These are phyloP conservation scores for Campylomormyrus tamandua DNA, from an alignment of 2,113 vertebrate genomes.

Conservation along the genomic window DNA sequence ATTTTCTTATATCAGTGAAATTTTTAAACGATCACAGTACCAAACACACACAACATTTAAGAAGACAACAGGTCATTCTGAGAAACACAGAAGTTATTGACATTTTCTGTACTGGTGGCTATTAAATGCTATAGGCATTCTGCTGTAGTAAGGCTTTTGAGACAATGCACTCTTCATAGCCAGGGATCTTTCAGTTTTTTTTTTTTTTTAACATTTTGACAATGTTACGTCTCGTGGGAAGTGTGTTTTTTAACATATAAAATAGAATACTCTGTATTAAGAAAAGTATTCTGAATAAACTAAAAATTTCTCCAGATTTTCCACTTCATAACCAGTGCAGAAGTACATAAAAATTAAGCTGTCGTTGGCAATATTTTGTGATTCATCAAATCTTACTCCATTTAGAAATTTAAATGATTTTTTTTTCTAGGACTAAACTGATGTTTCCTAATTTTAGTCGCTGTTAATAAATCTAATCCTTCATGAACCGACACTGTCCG, in stretches of 20 bases:
- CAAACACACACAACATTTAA: conserved; percentile 5
- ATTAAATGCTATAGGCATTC: conserved; percentile 20
- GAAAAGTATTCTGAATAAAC: background rate
- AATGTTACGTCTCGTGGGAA: background rate
- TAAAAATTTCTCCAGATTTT: background rate
- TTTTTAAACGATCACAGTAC: background rate
- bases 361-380: background rate
- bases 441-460: background rate
- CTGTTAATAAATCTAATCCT: background rate
- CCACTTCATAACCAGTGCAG: background rate
- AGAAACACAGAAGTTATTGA: conserved; percentile 37
- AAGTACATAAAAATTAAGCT: background rate
- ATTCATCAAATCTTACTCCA: background rate
- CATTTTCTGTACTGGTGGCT: conserved; percentile 50
- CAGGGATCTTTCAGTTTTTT: background rate
- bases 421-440: background rate
- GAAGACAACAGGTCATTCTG: conserved; percentile 24
- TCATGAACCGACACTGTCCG: background rate
- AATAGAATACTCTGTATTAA: background rate
- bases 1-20: background rate
- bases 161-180: background rate
- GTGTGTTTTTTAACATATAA: background rate
- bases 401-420: background rate
- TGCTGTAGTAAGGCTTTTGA: background rate
- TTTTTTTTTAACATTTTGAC: background rate